phyloP scores from a whole-genome alignment of 2,113 vertebrate genomes.

The Calidris pygmaea region DNA sequence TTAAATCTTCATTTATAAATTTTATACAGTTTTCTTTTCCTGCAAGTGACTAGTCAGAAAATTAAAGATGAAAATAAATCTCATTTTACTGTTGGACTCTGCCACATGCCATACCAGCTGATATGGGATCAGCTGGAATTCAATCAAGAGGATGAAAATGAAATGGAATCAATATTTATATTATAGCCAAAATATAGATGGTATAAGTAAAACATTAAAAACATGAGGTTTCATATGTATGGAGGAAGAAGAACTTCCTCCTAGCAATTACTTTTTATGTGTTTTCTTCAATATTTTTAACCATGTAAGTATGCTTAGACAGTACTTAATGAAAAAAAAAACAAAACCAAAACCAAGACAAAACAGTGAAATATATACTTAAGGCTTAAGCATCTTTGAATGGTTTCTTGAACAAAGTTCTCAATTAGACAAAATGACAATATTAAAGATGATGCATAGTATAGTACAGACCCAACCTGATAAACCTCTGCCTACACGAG shows the following conservation, averaged over 20 bases:
- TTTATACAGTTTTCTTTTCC: not conserved
- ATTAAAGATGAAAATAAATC: not conserved
- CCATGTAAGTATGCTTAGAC: not conserved
- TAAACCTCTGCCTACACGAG: not conserved
- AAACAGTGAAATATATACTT: not conserved
- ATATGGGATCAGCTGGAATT: not conserved
- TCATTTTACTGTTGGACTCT: not conserved
- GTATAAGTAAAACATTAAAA: not conserved
- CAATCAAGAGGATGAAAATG: not conserved
- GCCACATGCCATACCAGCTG: not conserved
- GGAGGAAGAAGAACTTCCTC: not conserved
- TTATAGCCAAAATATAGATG: not conserved
- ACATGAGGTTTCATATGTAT: not conserved
- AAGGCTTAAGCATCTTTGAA: not conserved
- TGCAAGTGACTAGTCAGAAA: not conserved
- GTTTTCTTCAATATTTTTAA: not conserved
- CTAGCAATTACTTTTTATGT: not conserved
- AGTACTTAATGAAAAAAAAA: not conserved
- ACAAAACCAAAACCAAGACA: not conserved
- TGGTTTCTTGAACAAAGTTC: not conserved
- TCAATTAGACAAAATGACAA: not conserved
- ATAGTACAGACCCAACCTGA: not conserved
- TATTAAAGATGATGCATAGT: not conserved
- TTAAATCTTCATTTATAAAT: not conserved
- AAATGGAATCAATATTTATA: not conserved